phyloP scores from a whole-genome alignment of 2,113 vertebrate species.

The Mugil cephalus region DNA sequence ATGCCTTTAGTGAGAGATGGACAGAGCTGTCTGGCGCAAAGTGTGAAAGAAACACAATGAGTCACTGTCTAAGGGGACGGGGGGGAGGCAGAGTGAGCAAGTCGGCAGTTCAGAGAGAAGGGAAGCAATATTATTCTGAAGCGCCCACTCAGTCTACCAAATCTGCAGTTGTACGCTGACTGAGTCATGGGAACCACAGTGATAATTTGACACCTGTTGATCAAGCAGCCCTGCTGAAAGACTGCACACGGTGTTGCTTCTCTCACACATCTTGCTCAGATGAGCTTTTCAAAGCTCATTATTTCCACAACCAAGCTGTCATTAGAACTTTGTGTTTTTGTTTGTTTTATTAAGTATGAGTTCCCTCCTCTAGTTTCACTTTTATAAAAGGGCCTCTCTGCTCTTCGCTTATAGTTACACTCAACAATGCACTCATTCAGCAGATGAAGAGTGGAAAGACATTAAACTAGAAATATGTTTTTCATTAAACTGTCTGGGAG shows the following conservation, averaged over 20 bases:
- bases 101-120: conserved; percentile 71
- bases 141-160: conserved; percentile 61
- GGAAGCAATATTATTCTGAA: conserved; percentile 71
- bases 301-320: conserved; percentile 7
- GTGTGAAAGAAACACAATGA: conserved; percentile 82
- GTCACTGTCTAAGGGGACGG: conserved; percentile 75
- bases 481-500: conserved; percentile 4
- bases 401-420: neutral
- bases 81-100: conserved; percentile 47
- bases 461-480: neutral
- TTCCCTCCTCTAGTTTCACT: neutral
- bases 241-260: conserved; percentile 54
- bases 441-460: neutral
- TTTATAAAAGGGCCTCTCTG: conserved; percentile 3
- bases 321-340: neutral
- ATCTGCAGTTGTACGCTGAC: conserved; percentile 50
- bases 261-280: conserved; percentile 1
- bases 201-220: conserved; percentile 80
- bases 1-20: conserved; percentile 76
- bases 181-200: conserved; percentile 63
- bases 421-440: neutral
- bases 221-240: conserved; percentile 65
- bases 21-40: conserved; percentile 72
- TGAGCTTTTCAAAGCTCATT: neutral
- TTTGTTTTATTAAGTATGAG: neutral